A percentile compares a stretch with the other conserved stretches of the same genome.
Evolutionary conservation across 1,140 invertebrate genomes (phyloP).

Genomic region (Myzus persicae): DNA sequence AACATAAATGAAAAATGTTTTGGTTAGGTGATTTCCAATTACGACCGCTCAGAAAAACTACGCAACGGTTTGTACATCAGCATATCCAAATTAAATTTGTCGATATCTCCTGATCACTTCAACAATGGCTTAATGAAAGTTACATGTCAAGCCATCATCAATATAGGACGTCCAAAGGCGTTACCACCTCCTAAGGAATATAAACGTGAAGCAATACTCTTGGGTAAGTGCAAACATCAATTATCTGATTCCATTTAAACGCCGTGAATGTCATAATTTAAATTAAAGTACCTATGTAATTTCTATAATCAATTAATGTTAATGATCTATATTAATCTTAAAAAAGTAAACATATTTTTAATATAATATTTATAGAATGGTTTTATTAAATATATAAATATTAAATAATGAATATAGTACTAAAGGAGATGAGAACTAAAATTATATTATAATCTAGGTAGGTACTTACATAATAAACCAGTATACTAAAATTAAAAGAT

Average conservation of each 20-base stretch:
- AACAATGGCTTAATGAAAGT: conserved; percentile 40
- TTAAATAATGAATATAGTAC: not conserved
- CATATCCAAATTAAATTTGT: conserved; percentile 33
- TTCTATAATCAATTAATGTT: not conserved
- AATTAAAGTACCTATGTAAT: not conserved
- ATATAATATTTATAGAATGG: not conserved
- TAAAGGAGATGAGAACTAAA: no score
- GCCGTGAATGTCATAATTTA: not conserved
- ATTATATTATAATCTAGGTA: no score
- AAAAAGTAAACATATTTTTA: not conserved
- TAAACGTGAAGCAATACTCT: conserved; percentile 37
- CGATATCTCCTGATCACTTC: not conserved
- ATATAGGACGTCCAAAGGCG: conserved; percentile 28
- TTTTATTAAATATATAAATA: not conserved
- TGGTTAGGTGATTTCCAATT: conserved; percentile 3
- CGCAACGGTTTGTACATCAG: conserved; percentile 27
- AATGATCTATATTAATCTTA: not conserved
- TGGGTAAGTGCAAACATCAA: conserved; percentile 5
- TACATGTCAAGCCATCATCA: conserved; percentile 46
- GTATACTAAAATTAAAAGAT: not conserved
- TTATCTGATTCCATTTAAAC: not conserved
- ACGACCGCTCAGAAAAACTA: conserved; percentile 44
- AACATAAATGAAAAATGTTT: not conserved
- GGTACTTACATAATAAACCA: no score
- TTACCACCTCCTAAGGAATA: conserved; percentile 41